Evolutionary conservation across 2,888 invertebrate genomes (phyloP), one percentile per base, ranked within the genome.

Genomic region (Melanotus villosus): DNA sequence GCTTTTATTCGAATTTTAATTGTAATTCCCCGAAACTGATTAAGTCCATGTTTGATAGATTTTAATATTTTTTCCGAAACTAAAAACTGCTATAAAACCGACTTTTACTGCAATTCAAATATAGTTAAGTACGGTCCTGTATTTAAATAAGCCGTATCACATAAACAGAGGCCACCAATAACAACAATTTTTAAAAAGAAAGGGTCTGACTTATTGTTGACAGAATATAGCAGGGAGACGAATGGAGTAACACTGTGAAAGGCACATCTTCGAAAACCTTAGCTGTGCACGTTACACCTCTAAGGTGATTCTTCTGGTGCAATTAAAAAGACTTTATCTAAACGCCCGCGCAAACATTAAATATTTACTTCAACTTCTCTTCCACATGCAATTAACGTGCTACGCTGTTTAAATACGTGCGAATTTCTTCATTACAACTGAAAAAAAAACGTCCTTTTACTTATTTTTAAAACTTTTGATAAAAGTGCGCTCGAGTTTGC

Each of bases 171-270:
- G 54, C 23, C 63, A 68, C 65, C 54, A 59, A 69, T 65, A 69
- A 66, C 65, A 65, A 52, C 43, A 60, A 69, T 65, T 69, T 58
- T 68, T 57, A 59, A 54, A 23, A 50, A 65, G 65, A 65, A 62
- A 58, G 47, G 56, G 9, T 36, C 19, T 34, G 36, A 43, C 45
- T 60, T 36, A 54, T 60, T 65, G 60, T 60, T 65, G 65, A 60
- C 54, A 60, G 52, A 58, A 41, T 50, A 19, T 36, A 0, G 65
- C 45, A 23, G 65, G 63, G 43, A 56, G 34, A 26, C 9, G 57
- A 23, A 14, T 21, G 36, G 57, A 65, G 23, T 65, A 57, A 56
- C 2, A 52, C 32, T 32, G 52, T 7, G 16, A n/a, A 16, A 18
- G 10, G 9, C 52, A 4, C 12, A 47, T 32, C 52, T 10, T 14